Conservation (phyloP, 2,888 invertebrate species). For the Synergus japonicus region DNA sequence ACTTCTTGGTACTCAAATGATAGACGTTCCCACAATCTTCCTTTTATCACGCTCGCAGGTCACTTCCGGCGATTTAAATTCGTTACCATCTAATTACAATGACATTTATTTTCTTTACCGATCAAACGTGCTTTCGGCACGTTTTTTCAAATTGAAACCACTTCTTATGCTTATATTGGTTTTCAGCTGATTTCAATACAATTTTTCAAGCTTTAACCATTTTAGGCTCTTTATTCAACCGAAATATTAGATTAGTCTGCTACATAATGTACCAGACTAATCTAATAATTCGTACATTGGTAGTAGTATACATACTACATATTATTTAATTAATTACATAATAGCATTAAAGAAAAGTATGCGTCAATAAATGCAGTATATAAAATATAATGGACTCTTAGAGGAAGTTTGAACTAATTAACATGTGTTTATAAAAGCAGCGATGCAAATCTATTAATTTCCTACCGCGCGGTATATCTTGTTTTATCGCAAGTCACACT, state of each 20-base stretch:
- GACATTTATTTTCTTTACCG: background rate
- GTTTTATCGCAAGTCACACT: background rate
- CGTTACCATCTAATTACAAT: background rate
- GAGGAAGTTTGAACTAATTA: conserved; percentile 1
- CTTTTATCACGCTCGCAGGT: background rate
- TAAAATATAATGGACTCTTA: background rate
- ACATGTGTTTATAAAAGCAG: conserved; percentile 6
- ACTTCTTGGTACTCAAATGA: conserved; percentile 29
- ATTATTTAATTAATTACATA: too few relatives aligned
- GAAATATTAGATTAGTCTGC: background rate
- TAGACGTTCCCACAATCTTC: background rate
- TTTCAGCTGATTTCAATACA: background rate
- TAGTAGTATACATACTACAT: too few relatives aligned
- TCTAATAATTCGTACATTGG: too few relatives aligned
- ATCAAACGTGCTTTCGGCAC: background rate
- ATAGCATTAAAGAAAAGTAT: too few relatives aligned
- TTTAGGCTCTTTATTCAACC: background rate
- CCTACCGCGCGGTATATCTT: background rate
- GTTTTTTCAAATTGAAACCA: background rate
- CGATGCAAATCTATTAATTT: conserved; percentile 5
- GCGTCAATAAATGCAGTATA: too few relatives aligned
- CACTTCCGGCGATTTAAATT: background rate
- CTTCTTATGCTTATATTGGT: background rate
- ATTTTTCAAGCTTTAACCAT: background rate
- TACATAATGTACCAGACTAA: too few relatives aligned